phyloP scores from a whole-genome alignment of 2,113 vertebrate species.

The Oryctolagus cuniculus region DNA sequence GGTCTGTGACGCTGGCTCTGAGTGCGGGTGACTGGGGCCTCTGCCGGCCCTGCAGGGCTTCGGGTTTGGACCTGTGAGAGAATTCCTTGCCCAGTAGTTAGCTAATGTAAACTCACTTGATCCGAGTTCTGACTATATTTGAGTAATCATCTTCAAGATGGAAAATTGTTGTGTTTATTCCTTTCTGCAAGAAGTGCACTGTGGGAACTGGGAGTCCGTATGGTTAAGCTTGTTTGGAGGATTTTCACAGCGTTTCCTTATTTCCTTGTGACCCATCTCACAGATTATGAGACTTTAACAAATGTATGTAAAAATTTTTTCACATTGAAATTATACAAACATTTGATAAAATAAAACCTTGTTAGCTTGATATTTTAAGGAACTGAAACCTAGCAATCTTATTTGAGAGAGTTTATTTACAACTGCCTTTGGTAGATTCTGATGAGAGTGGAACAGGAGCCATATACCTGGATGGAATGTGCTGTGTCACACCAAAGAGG shows the following conservation, averaged over 20 bases:
- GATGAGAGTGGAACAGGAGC: background rate
- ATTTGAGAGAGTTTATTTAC: background rate
- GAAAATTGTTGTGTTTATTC: background rate
- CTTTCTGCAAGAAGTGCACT: background rate
- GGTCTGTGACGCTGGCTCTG: conserved; percentile 40
- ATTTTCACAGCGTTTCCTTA: background rate
- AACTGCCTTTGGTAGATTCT: background rate
- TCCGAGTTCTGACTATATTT: background rate
- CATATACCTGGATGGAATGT: background rate
- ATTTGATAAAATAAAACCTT: conserved; percentile 63
- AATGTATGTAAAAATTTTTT: conserved; percentile 62
- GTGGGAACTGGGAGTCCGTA: no score
- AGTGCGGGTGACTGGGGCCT: background rate
- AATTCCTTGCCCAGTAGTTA: background rate
- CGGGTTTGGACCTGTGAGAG: background rate
- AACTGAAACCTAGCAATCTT: background rate
- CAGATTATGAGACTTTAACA: conserved; percentile 46
- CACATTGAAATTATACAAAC: conserved; percentile 74
- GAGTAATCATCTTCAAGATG: background rate
- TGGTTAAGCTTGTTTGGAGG: background rate
- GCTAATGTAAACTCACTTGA: background rate
- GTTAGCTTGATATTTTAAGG: conserved; percentile 50
- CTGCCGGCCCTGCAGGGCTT: background rate
- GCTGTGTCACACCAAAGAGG: conserved; percentile 59
- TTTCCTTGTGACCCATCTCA: conserved; percentile 33